Evolutionary conservation across 2,797 vertebrate genomes (phyloP).

Genomic region (Typhlichthys subterraneus): DNA sequence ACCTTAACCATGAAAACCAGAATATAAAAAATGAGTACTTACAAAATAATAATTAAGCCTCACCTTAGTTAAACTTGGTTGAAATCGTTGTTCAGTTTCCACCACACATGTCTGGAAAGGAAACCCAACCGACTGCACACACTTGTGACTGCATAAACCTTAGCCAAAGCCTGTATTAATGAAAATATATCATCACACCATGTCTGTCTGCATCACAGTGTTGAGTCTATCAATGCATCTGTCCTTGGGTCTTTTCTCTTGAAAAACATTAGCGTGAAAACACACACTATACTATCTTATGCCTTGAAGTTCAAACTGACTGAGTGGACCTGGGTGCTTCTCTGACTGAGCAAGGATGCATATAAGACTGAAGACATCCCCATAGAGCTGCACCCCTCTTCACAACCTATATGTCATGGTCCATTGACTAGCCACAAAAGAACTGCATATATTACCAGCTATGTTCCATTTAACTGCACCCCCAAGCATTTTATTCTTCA

Average conservation of each 20-base stretch:
- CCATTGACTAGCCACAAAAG: constrained; percentile 80
- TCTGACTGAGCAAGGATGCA: constrained; percentile 28
- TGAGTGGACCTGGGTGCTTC: constrained; percentile 22
- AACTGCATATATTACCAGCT: constrained; percentile 74
- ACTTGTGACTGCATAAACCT: too few relatives aligned
- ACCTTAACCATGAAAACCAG: too few relatives aligned
- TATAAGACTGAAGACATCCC: constrained; percentile 46
- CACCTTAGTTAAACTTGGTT: constrained; percentile 47
- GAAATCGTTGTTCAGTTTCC: constrained; percentile 6
- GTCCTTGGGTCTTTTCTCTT: constrained; percentile 36
- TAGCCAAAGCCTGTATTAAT: constrained; percentile 11
- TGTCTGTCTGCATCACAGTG: constrained; percentile 9
- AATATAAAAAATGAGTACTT: neutral
- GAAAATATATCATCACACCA: neutral
- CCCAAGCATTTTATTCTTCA: constrained; percentile 50
- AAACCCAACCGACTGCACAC: neutral
- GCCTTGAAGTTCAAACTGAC: constrained; percentile 11
- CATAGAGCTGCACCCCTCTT: constrained; percentile 47
- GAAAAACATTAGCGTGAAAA: neutral
- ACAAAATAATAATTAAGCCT: constrained; percentile 26
- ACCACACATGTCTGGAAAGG: neutral
- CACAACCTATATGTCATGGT: constrained; percentile 67
- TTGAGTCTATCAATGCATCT: constrained; percentile 28
- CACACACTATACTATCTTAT: constrained; percentile 15
- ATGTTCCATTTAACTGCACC: constrained; percentile 52